Base-by-base conservation (phyloP, 2,797 vertebrate species). In the Lepus oiostolus region DNA sequence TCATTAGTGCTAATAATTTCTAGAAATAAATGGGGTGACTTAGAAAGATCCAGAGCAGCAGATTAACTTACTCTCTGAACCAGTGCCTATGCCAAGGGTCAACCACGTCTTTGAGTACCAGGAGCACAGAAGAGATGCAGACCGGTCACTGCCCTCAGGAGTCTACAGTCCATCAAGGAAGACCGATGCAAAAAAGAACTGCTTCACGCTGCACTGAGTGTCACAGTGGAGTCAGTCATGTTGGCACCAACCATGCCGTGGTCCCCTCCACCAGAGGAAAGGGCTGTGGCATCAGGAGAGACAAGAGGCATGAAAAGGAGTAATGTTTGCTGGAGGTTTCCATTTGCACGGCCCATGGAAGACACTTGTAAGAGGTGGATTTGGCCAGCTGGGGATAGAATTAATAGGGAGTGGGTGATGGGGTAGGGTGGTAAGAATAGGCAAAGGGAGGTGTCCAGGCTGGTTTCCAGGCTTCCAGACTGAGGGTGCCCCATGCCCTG, bases 11-110 rank as follows among this genome's bases (percentile, higher is more conserved):
- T 35, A 42, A 70, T 90, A 72, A 52, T 89, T 89, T 95, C 13
- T 13, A 86, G 83, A 92, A 88, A 94, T 58, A 83, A 68, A 93
- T 79, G 35, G 42, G 62, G n/a, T 63, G 76, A 60, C 2, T 88
- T 95, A 16, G 83, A 32, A 89, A 89, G 26, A 9, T 54, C 30
- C 65, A 79, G 35, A 50, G 74, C 71, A 86, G 83, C 80, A 84
- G 63, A 63, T 89, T 72, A 16, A 88, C 63, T 60, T 86, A 86
- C 52, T 91, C 50, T 35, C 35, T 63, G 81, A 79, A 26, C 22
- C 84, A 12, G 85, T 50, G 52, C 42, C 19, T 35, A 17, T 65
- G 22, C 47, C 47, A 17, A 77, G 58, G 7, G 35, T 76, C 75
- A 52, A 7, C 28, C 26, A 6, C 70, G 22, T 87, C 86, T 70